A percentile compares a stretch with the other conserved stretches of the same genome.
Conservation (phyloP, 30 jellyfish, hydroid and myxozoan species). For the Cassiopea andromeda region DNA sequence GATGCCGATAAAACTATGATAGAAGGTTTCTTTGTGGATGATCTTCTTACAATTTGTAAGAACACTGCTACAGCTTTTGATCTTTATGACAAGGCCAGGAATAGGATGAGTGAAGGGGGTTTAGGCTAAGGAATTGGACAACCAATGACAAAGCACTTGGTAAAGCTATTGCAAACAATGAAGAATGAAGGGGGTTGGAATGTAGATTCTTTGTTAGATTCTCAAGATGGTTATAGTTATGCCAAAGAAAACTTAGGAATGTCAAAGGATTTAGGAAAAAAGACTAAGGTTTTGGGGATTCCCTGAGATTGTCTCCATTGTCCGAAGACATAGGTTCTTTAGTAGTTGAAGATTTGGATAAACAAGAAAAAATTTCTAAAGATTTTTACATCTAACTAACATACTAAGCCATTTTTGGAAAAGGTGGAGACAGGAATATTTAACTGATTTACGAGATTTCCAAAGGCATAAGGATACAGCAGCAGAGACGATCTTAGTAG, state of each 20-base stretch:
- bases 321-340: too few relatives aligned
- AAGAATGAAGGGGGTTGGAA: not conserved
- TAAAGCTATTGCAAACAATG: not conserved
- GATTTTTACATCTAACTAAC: too few relatives aligned
- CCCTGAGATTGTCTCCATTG: too few relatives aligned
- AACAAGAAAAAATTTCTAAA: too few relatives aligned
- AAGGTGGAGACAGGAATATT: too few relatives aligned
- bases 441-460: too few relatives aligned
- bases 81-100: constrained; percentile 26
- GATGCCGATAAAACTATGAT: constrained; percentile 19
- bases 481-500: too few relatives aligned
- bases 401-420: too few relatives aligned
- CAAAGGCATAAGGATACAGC: too few relatives aligned
- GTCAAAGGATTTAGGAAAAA: not conserved
- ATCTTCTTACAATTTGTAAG: not conserved
- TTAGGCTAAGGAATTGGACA: constrained; percentile 53
- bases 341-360: too few relatives aligned
- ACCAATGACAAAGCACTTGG: constrained; percentile 7
- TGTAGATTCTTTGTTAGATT: not conserved
- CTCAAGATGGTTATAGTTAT: not conserved
- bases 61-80: not conserved
- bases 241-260: not conserved
- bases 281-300: constrained; percentile 6
- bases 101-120: constrained; percentile 53
- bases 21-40: constrained; percentile 21